Evolutionary conservation across 2,797 vertebrate species (phyloP).

Genomic region (Balearica regulorum): DNA sequence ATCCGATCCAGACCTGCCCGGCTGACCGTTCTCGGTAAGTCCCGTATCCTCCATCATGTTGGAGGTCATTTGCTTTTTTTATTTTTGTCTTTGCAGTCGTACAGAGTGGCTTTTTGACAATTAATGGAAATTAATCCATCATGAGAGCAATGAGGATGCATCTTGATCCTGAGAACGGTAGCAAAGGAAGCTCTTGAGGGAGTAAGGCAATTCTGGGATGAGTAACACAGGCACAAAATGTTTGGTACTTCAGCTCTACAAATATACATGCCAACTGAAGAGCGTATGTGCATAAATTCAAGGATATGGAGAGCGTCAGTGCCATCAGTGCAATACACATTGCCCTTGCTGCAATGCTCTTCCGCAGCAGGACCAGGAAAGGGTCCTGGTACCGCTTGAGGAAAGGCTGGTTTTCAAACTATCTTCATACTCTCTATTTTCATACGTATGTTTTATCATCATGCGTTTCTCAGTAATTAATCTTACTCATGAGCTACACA

Average conservation of each 20-base stretch:
- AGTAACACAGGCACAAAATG: background rate
- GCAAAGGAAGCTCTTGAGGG: background rate
- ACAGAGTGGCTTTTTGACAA: background rate
- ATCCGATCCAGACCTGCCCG: constrained; percentile 93
- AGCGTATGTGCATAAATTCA: background rate
- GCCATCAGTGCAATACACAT: rapidly evolving
- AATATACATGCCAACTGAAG: background rate
- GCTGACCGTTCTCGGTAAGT: constrained; percentile 94
- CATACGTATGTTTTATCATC: background rate
- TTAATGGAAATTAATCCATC: background rate
- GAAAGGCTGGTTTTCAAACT: background rate
- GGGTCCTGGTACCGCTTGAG: background rate
- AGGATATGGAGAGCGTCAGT: background rate
- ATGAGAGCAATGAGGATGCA: background rate
- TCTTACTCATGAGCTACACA: background rate
- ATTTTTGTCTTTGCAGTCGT: rapidly evolving
- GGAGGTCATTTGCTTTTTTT: rapidly evolving
- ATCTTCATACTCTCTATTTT: background rate
- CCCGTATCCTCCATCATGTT: rapidly evolving
- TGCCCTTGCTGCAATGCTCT: background rate
- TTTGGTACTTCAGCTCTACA: background rate
- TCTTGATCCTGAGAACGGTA: background rate
- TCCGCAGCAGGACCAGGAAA: background rate
- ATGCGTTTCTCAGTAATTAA: rapidly evolving
- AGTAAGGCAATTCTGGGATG: background rate